Evolutionary conservation across 1,140 invertebrate genomes (phyloP).

Genomic region (Venustaconcha ellipsiformis): DNA sequence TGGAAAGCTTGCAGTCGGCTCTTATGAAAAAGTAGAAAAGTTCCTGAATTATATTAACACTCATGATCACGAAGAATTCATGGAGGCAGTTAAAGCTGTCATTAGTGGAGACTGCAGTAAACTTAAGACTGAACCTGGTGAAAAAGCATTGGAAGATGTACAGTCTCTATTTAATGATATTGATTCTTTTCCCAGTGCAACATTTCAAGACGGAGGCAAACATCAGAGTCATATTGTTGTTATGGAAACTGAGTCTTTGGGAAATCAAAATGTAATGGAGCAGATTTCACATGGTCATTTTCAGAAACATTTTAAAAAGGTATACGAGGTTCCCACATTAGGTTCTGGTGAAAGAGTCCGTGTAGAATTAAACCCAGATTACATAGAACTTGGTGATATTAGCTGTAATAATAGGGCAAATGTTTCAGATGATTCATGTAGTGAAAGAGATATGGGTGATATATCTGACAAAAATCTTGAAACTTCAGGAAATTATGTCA

Average conservation of each 20-base stretch:
- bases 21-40: slow-evolving; percentile 93
- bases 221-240: too few relatives aligned
- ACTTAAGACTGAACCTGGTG: too few relatives aligned
- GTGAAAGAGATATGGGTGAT: too few relatives aligned
- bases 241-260: too few relatives aligned
- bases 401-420: neutral
- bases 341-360: slow-evolving; percentile 40
- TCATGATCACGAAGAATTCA: slow-evolving; percentile 91
- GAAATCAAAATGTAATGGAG: neutral
- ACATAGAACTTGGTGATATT: slow-evolving; percentile 36
- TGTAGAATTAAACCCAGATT: slow-evolving; percentile 46
- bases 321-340: slow-evolving; percentile 25
- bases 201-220: too few relatives aligned
- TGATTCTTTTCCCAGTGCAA: too few relatives aligned
- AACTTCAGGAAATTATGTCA: too few relatives aligned
- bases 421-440: too few relatives aligned
- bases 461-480: too few relatives aligned
- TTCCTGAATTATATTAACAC: slow-evolving; percentile 85
- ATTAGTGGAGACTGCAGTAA: too few relatives aligned
- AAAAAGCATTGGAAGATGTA: too few relatives aligned
- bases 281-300: neutral
- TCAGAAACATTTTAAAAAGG: slow-evolving; percentile 1
- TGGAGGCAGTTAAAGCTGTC: slow-evolving; percentile 72
- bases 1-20: slow-evolving; percentile 94
- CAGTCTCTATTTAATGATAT: too few relatives aligned